A percentile compares a stretch with the other conserved stretches of the same genome.
Evolutionary conservation across 2,888 invertebrate species (phyloP).

Genomic region (Dione juno): DNA sequence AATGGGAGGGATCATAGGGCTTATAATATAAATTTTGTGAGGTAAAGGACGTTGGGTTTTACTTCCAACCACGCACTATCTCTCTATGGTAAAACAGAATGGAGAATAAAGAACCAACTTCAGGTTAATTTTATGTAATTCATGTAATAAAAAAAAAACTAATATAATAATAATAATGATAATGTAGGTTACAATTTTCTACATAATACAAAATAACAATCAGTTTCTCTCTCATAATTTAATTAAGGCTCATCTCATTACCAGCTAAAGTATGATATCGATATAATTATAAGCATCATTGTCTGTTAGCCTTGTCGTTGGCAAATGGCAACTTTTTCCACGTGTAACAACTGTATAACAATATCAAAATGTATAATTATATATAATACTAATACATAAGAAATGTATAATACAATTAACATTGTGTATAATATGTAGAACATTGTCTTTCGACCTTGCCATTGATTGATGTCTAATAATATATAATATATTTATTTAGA

Average conservation of each 20-base stretch:
- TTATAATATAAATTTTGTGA: too few species aligned
- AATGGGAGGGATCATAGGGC: too few species aligned
- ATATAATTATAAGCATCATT: slow-evolving; percentile 23
- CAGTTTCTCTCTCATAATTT: background rate
- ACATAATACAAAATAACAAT: background rate
- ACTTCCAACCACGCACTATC: too few species aligned
- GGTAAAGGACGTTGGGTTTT: too few species aligned
- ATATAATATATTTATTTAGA: background rate
- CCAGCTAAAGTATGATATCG: background rate
- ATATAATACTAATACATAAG: background rate
- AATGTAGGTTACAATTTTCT: too few species aligned
- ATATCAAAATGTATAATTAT: background rate
- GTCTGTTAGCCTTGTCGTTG: background rate
- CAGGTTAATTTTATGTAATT: too few species aligned
- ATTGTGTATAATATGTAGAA: background rate
- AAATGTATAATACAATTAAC: slow-evolving; percentile 1
- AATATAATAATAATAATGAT: too few species aligned
- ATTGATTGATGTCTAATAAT: slow-evolving; percentile 20
- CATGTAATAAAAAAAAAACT: too few species aligned
- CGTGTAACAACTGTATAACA: background rate
- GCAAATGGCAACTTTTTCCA: background rate
- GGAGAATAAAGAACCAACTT: too few species aligned
- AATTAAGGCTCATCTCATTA: slow-evolving; percentile 8
- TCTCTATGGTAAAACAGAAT: too few species aligned
- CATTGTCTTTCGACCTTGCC: slow-evolving; percentile 17